phyloP scores from a whole-genome alignment of 2,797 vertebrate genomes.

The Catostomus latipinnis region DNA sequence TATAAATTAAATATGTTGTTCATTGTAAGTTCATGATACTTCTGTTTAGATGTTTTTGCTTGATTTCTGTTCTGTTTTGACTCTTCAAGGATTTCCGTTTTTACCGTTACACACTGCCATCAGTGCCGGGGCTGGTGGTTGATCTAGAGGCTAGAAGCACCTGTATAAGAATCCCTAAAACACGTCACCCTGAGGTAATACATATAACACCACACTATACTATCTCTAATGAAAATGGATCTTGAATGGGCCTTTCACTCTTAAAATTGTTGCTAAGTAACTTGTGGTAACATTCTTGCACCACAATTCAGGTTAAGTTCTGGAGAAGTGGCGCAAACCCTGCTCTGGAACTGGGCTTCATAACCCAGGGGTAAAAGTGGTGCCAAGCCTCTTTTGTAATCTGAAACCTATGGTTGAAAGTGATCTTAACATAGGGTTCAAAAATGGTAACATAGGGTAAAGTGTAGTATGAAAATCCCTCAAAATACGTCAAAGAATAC shows the following conservation, averaged over 20 bases:
- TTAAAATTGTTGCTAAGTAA: no score
- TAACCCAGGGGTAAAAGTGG: no score
- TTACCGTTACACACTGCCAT: conserved; percentile 95
- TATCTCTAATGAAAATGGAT: neutral
- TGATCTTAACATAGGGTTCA: no score
- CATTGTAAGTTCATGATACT: neutral
- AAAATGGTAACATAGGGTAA: no score
- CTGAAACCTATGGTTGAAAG: no score
- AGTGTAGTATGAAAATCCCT: no score
- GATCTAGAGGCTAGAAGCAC: conserved; percentile 97
- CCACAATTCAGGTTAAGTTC: no score
- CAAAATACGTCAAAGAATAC: neutral
- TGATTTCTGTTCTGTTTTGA: conserved; percentile 13
- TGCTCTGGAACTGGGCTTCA: no score
- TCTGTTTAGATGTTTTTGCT: conserved; percentile 1
- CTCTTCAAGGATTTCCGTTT: conserved; percentile 93
- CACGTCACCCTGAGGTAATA: conserved; percentile 91
- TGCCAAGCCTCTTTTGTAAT: no score
- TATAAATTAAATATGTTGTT: neutral
- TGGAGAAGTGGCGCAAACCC: no score
- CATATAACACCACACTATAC: neutral
- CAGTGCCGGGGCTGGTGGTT: conserved; percentile 92
- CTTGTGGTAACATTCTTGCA: no score
- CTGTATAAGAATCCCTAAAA: conserved; percentile 95
- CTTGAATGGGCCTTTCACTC: no score